Evolutionary conservation across 1,140 invertebrate species (phyloP).

Genomic region (Palaemon carinicauda): DNA sequence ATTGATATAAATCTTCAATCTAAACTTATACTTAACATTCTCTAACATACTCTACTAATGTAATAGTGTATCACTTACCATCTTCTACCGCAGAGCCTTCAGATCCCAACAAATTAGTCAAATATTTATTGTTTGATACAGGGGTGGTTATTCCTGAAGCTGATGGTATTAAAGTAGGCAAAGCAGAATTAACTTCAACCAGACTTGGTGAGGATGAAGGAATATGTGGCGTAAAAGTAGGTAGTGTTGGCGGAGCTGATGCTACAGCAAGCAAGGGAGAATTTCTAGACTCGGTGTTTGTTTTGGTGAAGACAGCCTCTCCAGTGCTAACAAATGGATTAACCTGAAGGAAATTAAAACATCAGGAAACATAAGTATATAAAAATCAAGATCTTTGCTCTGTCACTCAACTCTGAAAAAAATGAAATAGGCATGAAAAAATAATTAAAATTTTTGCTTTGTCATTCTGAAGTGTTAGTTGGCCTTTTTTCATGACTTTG

Average conservation of each 20-base stretch:
- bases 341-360: neutral
- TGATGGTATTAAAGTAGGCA: neutral
- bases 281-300: neutral
- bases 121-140: slow-evolving; percentile 33
- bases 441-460: too few relatives aligned
- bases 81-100: too few relatives aligned
- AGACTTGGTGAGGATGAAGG: neutral
- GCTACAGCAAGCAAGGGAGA: slow-evolving; percentile 32
- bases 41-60: too few relatives aligned
- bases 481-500: too few relatives aligned
- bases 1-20: too few relatives aligned
- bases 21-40: too few relatives aligned
- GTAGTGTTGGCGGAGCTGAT: slow-evolving; percentile 21
- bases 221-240: neutral
- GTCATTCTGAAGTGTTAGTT: too few relatives aligned
- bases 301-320: neutral
- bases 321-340: slow-evolving; percentile 36
- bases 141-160: neutral
- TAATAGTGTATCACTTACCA: too few relatives aligned
- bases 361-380: too few relatives aligned
- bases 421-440: too few relatives aligned
- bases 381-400: too few relatives aligned
- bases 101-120: slow-evolving; percentile 4
- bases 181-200: neutral
- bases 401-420: too few relatives aligned